Base-by-base conservation (phyloP, 2,113 vertebrate species). In the Alethe diademata region DNA sequence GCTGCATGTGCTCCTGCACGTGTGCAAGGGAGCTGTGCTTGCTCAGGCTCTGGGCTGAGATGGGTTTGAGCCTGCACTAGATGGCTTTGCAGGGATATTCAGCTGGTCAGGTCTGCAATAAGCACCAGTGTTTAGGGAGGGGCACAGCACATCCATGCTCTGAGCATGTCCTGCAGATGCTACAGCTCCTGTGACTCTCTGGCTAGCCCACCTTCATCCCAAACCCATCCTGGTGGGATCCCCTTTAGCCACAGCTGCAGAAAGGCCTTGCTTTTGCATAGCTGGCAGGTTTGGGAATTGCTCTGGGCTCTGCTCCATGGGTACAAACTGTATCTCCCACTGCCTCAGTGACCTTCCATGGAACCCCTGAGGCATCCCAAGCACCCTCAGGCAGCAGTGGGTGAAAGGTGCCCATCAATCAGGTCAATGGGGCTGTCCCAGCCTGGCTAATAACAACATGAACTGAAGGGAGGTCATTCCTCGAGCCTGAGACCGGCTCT, bases 61-160 rank as follows among this genome's bases (percentile, higher is more conserved):
- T 45, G 64, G 54, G 20, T 28, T 56, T 47, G 74, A 28, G 51
- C 17, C n/a, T 56, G 28, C 1, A 0, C 11, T 9, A 25, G 45
- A 3, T n/a, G 69, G 23, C 5, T 33, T 90, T 74, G n/a, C 17
- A 28, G 43, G 70, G 53, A 8, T 43, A 2, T 54, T 86, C 33
- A 42, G 15, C 20, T 51, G 35, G 5, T 54, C 20, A 45, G 40
- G 38, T 62, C 38, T 81, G 82, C 43, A 74, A 47, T 4, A 20
- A 71, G 26, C 9, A 8, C 5, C 42, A 62, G 25, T 48, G 48
- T 38, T 65, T 53, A 48, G 45, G 17, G 38, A 78, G 35, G 1
- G 9, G 16, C n/a, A 1, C 17, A 81, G 17, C 0, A 1, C 10
- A 20, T 40, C 43, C 0, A 0, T 14, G 45, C 60, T 84, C 81